phyloP scores from a whole-genome alignment of 2,888 invertebrate species.

The Aquatica leii region DNA sequence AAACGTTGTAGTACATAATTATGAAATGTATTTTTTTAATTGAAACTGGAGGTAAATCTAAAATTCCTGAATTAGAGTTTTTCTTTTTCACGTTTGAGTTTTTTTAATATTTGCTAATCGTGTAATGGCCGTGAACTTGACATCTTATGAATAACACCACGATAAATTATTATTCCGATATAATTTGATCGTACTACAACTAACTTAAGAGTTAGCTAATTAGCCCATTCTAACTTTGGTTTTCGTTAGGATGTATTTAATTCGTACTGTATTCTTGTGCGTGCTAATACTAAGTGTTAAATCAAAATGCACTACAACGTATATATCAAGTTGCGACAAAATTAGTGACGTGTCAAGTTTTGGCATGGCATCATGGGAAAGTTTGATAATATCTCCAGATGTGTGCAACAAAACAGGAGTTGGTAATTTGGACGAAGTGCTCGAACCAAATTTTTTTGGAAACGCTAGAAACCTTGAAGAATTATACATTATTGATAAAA shows the following conservation, averaged over 20 bases:
- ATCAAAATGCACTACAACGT: slow-evolving; percentile 25
- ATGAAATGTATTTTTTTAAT: no score
- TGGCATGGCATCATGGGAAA: slow-evolving; percentile 30
- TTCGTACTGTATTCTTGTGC: not conserved
- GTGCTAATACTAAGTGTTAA: slow-evolving; percentile 5
- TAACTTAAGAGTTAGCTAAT: no score
- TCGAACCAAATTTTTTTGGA: slow-evolving; percentile 20
- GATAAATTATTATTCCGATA: no score
- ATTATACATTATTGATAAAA: slow-evolving; percentile 30
- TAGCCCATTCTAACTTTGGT: not conserved
- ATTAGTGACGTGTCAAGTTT: slow-evolving; percentile 29
- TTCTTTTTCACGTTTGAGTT: no score
- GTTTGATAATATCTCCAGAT: slow-evolving; percentile 28
- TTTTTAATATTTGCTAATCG: no score
- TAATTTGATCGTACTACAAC: no score
- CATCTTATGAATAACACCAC: no score
- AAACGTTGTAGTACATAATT: no score
- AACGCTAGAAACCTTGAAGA: slow-evolving; percentile 31
- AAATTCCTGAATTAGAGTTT: no score
- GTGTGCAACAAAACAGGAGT: slow-evolving; percentile 19
- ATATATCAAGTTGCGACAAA: slow-evolving; percentile 35
- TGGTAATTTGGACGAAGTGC: slow-evolving; percentile 17
- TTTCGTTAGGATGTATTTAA: not conserved
- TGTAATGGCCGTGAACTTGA: no score
- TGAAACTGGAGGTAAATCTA: no score